Base-by-base conservation (phyloP, 2,113 vertebrate genomes). In the Tetrax tetrax region DNA sequence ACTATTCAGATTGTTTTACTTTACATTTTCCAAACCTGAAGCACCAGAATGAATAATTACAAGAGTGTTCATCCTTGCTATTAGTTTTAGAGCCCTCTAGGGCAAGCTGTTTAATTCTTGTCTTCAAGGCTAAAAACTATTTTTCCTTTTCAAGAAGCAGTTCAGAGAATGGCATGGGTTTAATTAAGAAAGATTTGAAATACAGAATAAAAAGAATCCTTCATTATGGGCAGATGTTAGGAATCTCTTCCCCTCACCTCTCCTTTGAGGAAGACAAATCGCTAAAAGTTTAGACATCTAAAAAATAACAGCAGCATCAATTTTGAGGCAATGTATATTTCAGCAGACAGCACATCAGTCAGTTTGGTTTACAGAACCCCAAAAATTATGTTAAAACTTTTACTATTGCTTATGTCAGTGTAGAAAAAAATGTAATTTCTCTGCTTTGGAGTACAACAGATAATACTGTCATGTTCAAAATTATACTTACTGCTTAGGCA, bases 301-400 rank as follows among this genome's bases (percentile, higher is more conserved):
- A 94, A 92, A 93, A 87, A 89, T 69, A 96, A 71, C 89, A 93
- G 86, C 83, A 85, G 59, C 96, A 95, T 92, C 92, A 95, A 93
- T 96, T 97, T 76, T 80, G 83, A 92, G 66, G 83, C 61, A 95
- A 94, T 54, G 70, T 93, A 41, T 95, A 95, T 89, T 94, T 91
- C 91, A 95, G 93, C 54, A 95, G 95, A 95, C 77, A 95, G 91
- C 83, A 96, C 78, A 96, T 97, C 91, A 91, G 61, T 95, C 87
- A 94, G 83, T 91, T 93, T 95, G 93, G 83, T 89, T 96, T 93
- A 95, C 4, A 87, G 86, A 95, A 95, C 31, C 80, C 38, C 37
- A 76, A 50, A 96, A 96, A 95, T 89, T 14, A 91, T 89, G 81
- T 76, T 96, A 96, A 95, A 97, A 95, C 80, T 96, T 96, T 79